Base-by-base conservation (phyloP, 2,888 invertebrate genomes). In the Metopia argyrocephala region DNA sequence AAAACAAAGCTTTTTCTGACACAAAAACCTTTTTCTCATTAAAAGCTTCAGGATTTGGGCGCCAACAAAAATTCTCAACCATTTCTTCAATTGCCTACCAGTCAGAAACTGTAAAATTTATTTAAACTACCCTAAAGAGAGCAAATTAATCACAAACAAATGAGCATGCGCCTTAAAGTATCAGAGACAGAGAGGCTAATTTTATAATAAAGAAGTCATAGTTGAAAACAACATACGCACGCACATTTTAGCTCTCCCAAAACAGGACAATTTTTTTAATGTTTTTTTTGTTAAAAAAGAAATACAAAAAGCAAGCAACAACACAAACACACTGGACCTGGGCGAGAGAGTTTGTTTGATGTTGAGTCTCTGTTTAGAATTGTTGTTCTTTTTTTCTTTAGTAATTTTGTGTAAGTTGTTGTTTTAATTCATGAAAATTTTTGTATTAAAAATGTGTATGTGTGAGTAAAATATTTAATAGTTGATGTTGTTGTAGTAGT, bases 241-340 rank as follows among this genome's bases (percentile, higher is more conserved):
- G n/a, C n/a, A n/a, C n/a, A n/a, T 31, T 46, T 45, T 27, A 28
- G 4, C 48, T n/a, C 21, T 20, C 0, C n/a, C n/a, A n/a, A n/a
- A n/a, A 62, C 23, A n/a, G n/a, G n/a, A n/a, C 28, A 54, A 62
- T 25, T 59, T 62, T 12, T 66, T 23, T 25, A 18, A 61, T 68
- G 68, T 64, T 65, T 70, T 59, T 66, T 28, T 69, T 75, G 21
- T 27, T 23, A 65, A 12, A 50, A 70, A 68, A 52, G 23, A 57
- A 73, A 66, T 56, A 69, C 23, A 54, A 52, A 61, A 74, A 50
- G 12, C 57, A 46, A 59, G 48, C 68, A 62, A 59, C 66, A 84
- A 84, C 80, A 83, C 84, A 82, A 79, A 73, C 84, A 84, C 78
- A 83, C 83, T 86, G 86, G 84, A 84, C 82, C 79, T 83, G 68